A percentile compares a stretch with the other conserved stretches of the same genome.
phyloP scores from a whole-genome alignment of 2,113 vertebrate genomes.

The Psephotus haematonotus region DNA sequence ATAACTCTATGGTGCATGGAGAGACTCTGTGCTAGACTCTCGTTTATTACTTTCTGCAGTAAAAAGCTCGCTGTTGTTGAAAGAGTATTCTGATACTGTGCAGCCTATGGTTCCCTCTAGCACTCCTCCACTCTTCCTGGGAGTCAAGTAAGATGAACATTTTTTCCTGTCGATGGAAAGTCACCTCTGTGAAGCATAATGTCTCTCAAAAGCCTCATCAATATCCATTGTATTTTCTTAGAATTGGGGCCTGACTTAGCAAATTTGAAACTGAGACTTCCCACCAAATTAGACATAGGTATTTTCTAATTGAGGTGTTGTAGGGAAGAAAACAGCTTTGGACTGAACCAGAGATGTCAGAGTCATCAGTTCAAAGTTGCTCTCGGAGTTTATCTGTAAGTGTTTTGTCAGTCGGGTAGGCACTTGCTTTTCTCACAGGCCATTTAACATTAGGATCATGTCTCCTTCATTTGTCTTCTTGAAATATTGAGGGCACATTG shows the following conservation, averaged over 20 bases:
- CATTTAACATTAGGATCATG: conserved; percentile 9
- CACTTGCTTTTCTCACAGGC: conserved; percentile 1
- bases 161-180: not conserved
- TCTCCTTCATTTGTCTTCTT: conserved; percentile 44
- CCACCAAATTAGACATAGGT: not conserved
- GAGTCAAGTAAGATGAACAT: not conserved
- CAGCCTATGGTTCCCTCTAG: not conserved
- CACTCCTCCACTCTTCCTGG: not conserved
- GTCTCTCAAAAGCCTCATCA: not conserved
- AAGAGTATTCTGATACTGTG: not conserved
- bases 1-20: not conserved
- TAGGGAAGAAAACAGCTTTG: not conserved
- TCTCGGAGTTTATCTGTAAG: not conserved
- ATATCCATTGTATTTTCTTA: not conserved
- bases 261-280: not conserved
- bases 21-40: not conserved
- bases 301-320: not conserved
- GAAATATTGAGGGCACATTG: conserved; percentile 22
- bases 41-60: not conserved
- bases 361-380: not conserved
- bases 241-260: not conserved
- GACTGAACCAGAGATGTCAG: not conserved
- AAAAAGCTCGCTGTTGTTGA: not conserved
- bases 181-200: not conserved
- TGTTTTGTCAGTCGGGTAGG: not conserved